Base-by-base conservation (phyloP, 2,797 vertebrate genomes). In the Bradypodion pumilum region DNA sequence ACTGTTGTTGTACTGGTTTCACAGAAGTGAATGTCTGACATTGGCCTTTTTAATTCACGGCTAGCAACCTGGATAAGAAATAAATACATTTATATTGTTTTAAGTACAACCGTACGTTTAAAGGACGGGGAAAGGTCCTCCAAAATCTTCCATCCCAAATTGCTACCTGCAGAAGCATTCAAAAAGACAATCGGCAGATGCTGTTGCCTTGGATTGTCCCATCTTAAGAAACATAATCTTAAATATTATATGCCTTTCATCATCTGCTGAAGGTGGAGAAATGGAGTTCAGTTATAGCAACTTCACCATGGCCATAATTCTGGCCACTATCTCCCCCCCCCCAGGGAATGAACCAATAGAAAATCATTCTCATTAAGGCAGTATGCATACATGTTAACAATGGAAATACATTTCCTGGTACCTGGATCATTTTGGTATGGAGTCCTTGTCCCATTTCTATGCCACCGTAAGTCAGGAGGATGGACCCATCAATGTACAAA, bases 1-100 rank as follows among this genome's bases (percentile, higher is more conserved):
- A 98, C 96, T 0, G 92, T 95, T 79, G 89, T 92, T 7, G 98
- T 98, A 93, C 96, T 97, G 0, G 97, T 98, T 91, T 98, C 98
- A 80, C 95, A 96, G 90, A 98, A 95, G 94, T 98, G 96, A 90
- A 99, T 94, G 42, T 88, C 75, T 1, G 97, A 97, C 68, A 95
- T 63, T 0, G 97, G 97, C 86, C 98, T 95, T 40, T 95, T 95
- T 80, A 98, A 89, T 92, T 98, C 98, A 21, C 94, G 95, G 92
- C 98, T 98, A 68, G 96, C 98, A 92, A 99, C 95, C 97, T 98
- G 63, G 83, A 90, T 87, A 84, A 79, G 90, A 88, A 81, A 87
- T 35, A 52, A 89, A 78, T 1, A 69, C 29, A 86, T 72, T 89
- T 1, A 87, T 83, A 49, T 56, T 83, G 25, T 13, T 80, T 89